phyloP scores from a whole-genome alignment of 1,140 invertebrate genomes.

The Brachionus manjavacas region DNA sequence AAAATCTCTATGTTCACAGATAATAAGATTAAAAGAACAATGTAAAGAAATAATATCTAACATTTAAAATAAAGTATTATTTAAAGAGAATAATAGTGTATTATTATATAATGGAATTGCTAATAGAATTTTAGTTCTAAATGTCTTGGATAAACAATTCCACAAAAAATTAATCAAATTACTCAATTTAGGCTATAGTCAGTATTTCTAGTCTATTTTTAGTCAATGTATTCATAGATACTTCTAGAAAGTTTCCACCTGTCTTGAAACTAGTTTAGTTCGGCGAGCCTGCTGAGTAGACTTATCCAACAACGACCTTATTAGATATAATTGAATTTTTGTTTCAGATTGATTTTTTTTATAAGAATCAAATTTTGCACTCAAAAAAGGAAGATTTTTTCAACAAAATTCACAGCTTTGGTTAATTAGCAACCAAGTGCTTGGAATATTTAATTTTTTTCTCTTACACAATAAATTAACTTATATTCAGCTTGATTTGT shows the following conservation, averaged over 20 bases:
- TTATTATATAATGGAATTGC: conserved; percentile 9
- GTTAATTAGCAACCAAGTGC: not conserved
- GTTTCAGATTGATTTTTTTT: not conserved
- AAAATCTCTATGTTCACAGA: not conserved
- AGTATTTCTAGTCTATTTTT: not conserved
- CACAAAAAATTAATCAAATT: not conserved
- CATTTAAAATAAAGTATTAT: not conserved
- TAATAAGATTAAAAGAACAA: not conserved
- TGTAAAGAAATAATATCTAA: not conserved
- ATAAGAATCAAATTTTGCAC: not conserved
- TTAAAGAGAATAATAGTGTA: not conserved
- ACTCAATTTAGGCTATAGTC: not conserved
- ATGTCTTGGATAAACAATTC: conserved; percentile 24
- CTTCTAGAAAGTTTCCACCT: not conserved
- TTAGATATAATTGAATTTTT: not conserved
- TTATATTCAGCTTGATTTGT: not conserved
- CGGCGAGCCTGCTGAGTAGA: not conserved
- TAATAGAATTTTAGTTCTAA: not conserved
- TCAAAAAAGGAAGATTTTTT: not conserved
- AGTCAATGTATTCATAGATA: not conserved
- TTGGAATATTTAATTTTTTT: not conserved
- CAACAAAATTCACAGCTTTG: not conserved
- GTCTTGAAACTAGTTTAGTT: not conserved
- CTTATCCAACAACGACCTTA: not conserved
- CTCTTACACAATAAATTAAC: not conserved